Conservation (phyloP, 2,888 invertebrate genomes). For the Stenolophus ochropezus region DNA sequence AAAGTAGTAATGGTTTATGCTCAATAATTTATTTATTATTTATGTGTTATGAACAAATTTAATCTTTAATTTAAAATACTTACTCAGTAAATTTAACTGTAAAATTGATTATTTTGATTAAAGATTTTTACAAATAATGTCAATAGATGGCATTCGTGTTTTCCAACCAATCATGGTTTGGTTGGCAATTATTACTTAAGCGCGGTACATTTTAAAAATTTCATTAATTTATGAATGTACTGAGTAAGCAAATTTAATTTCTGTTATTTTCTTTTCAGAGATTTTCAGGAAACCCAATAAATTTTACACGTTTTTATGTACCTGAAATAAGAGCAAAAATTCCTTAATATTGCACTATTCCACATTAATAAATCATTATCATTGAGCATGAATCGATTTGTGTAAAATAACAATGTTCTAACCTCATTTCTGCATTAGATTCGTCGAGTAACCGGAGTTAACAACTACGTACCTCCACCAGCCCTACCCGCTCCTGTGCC, state of each 20-base stretch:
- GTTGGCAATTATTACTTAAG: too few species aligned
- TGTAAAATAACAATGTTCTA: slow-evolving; percentile 18
- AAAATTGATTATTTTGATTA: too few species aligned
- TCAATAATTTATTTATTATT: background rate
- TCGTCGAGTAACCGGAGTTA: slow-evolving; percentile 75
- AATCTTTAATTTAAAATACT: too few species aligned
- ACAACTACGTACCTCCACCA: slow-evolving; percentile 82
- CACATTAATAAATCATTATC: background rate
- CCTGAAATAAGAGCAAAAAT: slow-evolving; percentile 6
- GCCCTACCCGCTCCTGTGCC: slow-evolving; percentile 84
- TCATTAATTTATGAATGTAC: too few species aligned
- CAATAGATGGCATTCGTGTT: too few species aligned
- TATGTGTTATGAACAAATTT: too few species aligned
- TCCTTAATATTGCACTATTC: background rate
- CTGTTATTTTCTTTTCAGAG: slow-evolving; percentile 4
- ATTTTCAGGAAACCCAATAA: slow-evolving; percentile 9
- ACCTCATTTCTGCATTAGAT: slow-evolving; percentile 69
- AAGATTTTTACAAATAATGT: too few species aligned
- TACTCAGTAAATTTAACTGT: too few species aligned
- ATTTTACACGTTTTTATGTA: background rate
- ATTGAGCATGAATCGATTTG: background rate
- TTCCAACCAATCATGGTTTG: too few species aligned
- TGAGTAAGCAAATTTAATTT: background rate
- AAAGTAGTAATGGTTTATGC: background rate
- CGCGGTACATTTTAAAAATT: too few species aligned